Base-by-base conservation (phyloP, 2,888 invertebrate genomes). In the Dioctria rufipes region DNA sequence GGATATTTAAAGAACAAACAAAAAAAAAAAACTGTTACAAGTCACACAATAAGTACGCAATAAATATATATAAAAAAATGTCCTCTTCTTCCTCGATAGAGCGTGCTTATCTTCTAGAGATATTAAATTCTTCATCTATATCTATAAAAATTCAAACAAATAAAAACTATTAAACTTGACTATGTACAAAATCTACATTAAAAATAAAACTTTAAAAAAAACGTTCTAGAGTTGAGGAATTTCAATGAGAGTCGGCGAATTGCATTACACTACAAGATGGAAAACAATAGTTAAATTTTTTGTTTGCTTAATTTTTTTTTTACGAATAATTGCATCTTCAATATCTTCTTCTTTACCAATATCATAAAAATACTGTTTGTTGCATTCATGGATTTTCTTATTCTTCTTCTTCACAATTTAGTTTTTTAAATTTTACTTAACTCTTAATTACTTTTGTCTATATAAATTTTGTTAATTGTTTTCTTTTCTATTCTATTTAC, bases 401-500 rank as follows among this genome's bases (percentile, higher is more conserved):
- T n/a, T 63, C 61, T 77, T 58, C 37, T 81, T 80, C 73, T 60
- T 40, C 73, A 61, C 40, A 54, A 6, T 37, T 78, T 65, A 61
- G 25, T 51, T 81, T 78, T 78, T 69, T 51, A 40, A 46, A 25
- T 78, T 80, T 54, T 43, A 77, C 39, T 60, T 81, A 79, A 51
- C 60, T 73, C 75, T 82, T 78, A 60, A 43, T 25, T 61, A 61
- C 25, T 71, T 60, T 65, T 69, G 25, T 78, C 79, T 79, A 79
- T 65, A 43, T 79, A 60, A 66, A 78, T 63, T 60, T 69, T 81
- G 80, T 67, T 77, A 63, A 63, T 77, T 77, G 77, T 77, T 77
- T 77, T 75, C 58, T 83, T 84, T 83, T 83, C 84, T 84, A 84
- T 83, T 84, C 83, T 84, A 84, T 84, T 83, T 84, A 84, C 84